Evolutionary conservation across 92 coral and sea anemone species (phyloP), one percentile per base, ranked within the genome.

Genomic region (Hydrozoanthus gracilis): DNA sequence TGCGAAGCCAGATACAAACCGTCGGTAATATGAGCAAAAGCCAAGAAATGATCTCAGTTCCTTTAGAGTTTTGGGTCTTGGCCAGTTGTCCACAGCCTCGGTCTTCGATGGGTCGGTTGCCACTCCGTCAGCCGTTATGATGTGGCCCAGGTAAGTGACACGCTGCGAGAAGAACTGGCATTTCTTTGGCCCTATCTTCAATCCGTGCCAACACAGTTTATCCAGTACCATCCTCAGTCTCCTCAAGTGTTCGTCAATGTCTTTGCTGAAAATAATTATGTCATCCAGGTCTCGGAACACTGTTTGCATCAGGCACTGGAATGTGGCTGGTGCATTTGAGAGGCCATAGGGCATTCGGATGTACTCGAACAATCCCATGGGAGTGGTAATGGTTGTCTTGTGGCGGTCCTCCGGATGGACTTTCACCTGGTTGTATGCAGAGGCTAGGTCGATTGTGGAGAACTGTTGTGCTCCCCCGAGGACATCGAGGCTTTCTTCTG

Each of bases 331-430:
- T 9, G 83, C 87, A 60, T 82, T 88, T 3, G 49, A 17, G 46
- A 88, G 20, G 3, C 91, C 91, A 58, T 44, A 50, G 0, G 87
- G 91, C 94, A 91, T 91, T 52, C 89, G 20, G 7, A 45, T 70
- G 82, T 87, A 91, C 73, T 91, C 88, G 27, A 77, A 87, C 54
- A 91, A 60, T 4, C 90, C 91, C 61, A 87, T 51, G 11, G 93
- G 90, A 7, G 90, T 91, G n/a, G 88, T 83, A 83, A 91, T 87
- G 5, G 88, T 88, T 2, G 93, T 91, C 88, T 91, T 91, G 58
- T 83, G 86, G 4, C 84, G 71, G 56, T 88, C 88, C 0, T 8
- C 78, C 0, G 88, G 88, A 47, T 65, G 13, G 0, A 88, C 91
- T 10, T 83, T 88, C 2, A 83, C 88, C 51, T 88, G 88, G 18